These are phyloP conservation scores for Malurus alboscapulatus DNA, from an alignment of 2,113 vertebrate species.

Conservation along the genomic window DNA sequence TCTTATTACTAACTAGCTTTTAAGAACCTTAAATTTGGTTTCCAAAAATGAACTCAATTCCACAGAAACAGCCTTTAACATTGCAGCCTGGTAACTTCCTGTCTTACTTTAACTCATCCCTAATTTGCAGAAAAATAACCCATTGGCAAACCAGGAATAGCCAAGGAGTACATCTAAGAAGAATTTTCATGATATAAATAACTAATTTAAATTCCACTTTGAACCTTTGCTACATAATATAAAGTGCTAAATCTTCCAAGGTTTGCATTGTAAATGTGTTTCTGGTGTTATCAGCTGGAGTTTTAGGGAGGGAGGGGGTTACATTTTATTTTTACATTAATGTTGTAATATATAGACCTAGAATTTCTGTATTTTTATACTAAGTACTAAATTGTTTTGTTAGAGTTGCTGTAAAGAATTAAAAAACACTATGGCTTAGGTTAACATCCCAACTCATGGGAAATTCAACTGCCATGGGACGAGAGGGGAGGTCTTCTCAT, in stretches of 20 bases:
- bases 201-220: background rate
- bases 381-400: background rate
- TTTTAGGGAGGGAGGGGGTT: rapidly evolving
- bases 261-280: background rate
- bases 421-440: background rate
- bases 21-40: background rate
- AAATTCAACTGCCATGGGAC: background rate
- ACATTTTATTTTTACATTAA: background rate
- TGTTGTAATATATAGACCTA: background rate
- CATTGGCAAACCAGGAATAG: background rate
- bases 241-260: background rate
- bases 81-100: background rate
- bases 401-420: background rate
- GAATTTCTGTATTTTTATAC: background rate
- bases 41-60: background rate
- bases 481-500: background rate
- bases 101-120: background rate
- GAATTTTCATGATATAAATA: background rate
- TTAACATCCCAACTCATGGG: background rate
- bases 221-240: background rate
- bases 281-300: background rate
- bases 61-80: background rate
- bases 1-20: background rate
- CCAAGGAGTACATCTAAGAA: background rate
- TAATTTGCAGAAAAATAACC: background rate